phyloP scores from a whole-genome alignment of 2,888 invertebrate genomes.

The Synanthedon myopaeformis region DNA sequence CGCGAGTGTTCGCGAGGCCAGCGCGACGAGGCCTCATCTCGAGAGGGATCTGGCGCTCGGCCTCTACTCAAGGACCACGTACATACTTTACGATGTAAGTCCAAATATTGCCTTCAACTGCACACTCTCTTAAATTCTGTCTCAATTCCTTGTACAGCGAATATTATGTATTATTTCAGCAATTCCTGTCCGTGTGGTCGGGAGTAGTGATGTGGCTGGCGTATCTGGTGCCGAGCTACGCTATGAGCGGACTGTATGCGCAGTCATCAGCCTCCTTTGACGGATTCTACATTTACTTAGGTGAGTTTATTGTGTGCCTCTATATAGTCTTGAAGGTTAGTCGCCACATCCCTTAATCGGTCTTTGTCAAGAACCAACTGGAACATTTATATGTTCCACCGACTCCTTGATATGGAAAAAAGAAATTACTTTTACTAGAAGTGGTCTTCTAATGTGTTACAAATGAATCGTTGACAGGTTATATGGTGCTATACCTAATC shows the following conservation, averaged over 20 bases:
- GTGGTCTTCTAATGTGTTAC: too few species aligned
- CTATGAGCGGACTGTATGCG: constrained; percentile 86
- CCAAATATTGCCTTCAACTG: not conserved
- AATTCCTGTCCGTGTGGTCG: constrained; percentile 81
- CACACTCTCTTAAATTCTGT: not conserved
- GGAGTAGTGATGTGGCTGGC: constrained; percentile 85
- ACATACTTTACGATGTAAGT: constrained; percentile 83
- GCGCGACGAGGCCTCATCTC: constrained; percentile 72
- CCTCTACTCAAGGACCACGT: constrained; percentile 82
- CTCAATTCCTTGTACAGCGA: too few species aligned
- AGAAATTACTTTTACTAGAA: too few species aligned
- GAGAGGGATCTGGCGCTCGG: constrained; percentile 85
- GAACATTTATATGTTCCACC: too few species aligned
- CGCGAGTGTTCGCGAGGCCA: constrained; percentile 69
- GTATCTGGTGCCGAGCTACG: constrained; percentile 88
- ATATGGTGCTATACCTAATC: constrained; percentile 78
- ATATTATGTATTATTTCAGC: constrained; percentile 60
- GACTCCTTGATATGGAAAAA: too few species aligned
- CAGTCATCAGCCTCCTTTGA: constrained; percentile 74
- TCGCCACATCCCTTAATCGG: too few species aligned
- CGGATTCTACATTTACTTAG: constrained; percentile 79
- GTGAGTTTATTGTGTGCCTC: constrained; percentile 18
- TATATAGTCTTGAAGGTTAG: too few species aligned
- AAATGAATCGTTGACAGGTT: constrained; percentile 55
- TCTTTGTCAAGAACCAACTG: too few species aligned